Percentiles rank a stretch among this genome's conserved stretches.
Evolutionary conservation across 2,113 vertebrate genomes (phyloP).

Genomic region (Siniperca chuatsi): DNA sequence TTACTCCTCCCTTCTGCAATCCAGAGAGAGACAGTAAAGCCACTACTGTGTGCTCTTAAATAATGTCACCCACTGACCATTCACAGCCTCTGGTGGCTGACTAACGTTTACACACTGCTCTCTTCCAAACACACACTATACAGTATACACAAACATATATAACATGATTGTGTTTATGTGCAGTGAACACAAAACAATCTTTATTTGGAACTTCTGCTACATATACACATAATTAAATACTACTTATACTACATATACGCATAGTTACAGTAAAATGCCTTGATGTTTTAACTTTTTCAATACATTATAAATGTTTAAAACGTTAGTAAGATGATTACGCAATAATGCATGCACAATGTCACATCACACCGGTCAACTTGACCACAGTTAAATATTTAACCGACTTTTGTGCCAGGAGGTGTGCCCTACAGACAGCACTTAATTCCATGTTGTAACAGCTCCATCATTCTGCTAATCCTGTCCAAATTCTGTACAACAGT

Average conservation of each 20-base stretch:
- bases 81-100: not conserved
- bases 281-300: not conserved
- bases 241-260: not conserved
- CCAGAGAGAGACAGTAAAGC: slow-evolving; percentile 30
- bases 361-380: not conserved
- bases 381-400: not conserved
- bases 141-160: not conserved
- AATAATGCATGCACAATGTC: not conserved
- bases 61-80: slow-evolving; percentile 18
- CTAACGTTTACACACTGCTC: not conserved
- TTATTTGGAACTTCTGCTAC: not conserved
- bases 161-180: not conserved
- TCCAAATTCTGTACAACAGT: not conserved
- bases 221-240: not conserved
- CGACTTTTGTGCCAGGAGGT: not conserved
- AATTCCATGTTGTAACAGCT: not conserved
- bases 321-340: not conserved
- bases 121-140: not conserved
- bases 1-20: slow-evolving; percentile 66
- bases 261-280: not conserved
- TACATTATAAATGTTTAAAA: not conserved
- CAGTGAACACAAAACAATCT: not conserved
- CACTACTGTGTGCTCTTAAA: slow-evolving; percentile 26
- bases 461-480: not conserved
- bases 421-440: not conserved